phyloP scores from a whole-genome alignment of 2,113 vertebrate species.

The Brienomyrus longianalis region DNA sequence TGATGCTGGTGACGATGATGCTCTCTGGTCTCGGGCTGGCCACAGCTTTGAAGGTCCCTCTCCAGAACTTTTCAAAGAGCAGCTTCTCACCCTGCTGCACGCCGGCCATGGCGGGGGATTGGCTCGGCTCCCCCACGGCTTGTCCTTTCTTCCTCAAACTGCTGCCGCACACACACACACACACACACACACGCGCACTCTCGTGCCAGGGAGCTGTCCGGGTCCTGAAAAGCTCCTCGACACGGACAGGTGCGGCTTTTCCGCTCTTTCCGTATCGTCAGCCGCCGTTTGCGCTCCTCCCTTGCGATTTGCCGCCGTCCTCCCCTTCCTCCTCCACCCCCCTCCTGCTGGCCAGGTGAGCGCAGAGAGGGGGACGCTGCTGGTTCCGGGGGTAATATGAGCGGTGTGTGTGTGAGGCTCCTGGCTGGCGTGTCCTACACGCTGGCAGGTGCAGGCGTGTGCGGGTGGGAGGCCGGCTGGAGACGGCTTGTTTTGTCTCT shows the following conservation, averaged over 20 bases:
- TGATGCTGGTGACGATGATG: constrained; percentile 88
- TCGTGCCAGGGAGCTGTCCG: constrained; percentile 61
- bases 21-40: constrained; percentile 87
- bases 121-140: background rate
- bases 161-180: background rate
- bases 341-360: constrained; percentile 28
- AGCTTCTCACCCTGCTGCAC: constrained; percentile 81
- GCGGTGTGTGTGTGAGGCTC: constrained; percentile 3
- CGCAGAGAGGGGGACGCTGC: constrained; percentile 27
- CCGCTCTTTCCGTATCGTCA: constrained; percentile 26
- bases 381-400: background rate
- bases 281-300: background rate
- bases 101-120: constrained; percentile 50
- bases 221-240: constrained; percentile 49
- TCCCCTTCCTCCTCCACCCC: background rate
- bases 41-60: constrained; percentile 92
- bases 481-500: constrained; percentile 68
- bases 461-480: constrained; percentile 50
- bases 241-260: background rate
- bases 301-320: background rate
- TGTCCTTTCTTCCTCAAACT: background rate
- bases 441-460: constrained; percentile 27
- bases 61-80: constrained; percentile 99
- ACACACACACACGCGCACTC: background rate
- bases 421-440: constrained; percentile 22